Evolutionary conservation across 2,113 vertebrate species (phyloP).

Genomic region (Cynocephalus volans): DNA sequence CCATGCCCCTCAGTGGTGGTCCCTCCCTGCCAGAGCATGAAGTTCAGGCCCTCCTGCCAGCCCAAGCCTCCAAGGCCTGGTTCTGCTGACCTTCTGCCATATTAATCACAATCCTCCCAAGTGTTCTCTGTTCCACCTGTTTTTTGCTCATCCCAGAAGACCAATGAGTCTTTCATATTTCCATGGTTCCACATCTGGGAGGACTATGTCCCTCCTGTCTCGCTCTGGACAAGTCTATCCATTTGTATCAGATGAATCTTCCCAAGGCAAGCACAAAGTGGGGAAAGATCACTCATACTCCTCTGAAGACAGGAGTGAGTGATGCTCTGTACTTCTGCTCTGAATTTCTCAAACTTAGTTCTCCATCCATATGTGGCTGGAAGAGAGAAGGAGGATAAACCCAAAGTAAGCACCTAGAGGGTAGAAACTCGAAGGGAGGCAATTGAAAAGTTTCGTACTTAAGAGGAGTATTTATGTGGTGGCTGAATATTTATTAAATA

Average conservation of each 20-base stretch:
- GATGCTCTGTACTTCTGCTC: not conserved
- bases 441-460: not conserved
- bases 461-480: not conserved
- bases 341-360: not conserved
- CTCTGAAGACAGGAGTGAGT: not conserved
- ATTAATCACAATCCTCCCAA: not conserved
- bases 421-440: not conserved
- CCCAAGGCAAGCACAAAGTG: not conserved
- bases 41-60: not conserved
- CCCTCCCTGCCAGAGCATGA: not conserved
- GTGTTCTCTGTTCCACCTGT: not conserved
- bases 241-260: not conserved
- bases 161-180: not conserved
- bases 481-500: not conserved
- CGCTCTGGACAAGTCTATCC: not conserved
- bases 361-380: not conserved
- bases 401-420: not conserved
- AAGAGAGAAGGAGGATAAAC: not conserved
- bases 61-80: not conserved
- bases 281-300: not conserved
- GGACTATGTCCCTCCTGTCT: not conserved
- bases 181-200: rapidly evolving
- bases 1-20: not conserved
- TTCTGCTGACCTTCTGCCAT: not conserved
- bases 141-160: not conserved